Evolutionary conservation across 1,140 invertebrate species (phyloP), one percentile per base, ranked within the genome.

Genomic region (Ruditapes philippinarum): DNA sequence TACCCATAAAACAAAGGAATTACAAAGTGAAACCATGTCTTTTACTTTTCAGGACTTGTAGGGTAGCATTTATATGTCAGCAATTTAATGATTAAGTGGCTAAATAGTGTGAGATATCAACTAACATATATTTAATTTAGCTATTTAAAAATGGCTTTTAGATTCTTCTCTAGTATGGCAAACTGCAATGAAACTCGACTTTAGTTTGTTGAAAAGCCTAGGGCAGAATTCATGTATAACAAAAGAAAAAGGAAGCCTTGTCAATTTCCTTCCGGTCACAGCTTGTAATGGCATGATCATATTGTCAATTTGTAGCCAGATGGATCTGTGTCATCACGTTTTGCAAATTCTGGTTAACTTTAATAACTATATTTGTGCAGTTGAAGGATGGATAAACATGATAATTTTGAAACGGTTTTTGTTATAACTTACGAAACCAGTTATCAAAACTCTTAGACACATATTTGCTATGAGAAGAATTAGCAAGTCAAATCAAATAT

Each of bases 101-200:
- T 70, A 70, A 70, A 70, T 70, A 70, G 28, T 70, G 65, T 70
- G 65, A 70, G 36, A 70, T 70, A 70, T 70, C 65, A 70, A 70
- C 65, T 70, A 70, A 70, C 65, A 70, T 70, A 70, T 40, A 70
- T 14, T 70, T 70, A 70, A 70, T 70, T 70, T 31, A 36, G 28
- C 65, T 70, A 70, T 70, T 70, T 70, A 70, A 33, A 70, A 70
- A 70, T 70, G 65, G 65, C 65, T 70, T 70, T 70, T 70, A 70
- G 65, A 70, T 70, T 70, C 28, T 70, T 70, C 65, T 70, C 65
- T 14, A 70, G 65, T 70, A 70, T 70, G 65, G 36, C 65, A 70
- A 33, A 70, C 65, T 70, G 65, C 28, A 70, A 70, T 40, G 36
- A 70, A 70, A 70, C 65, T 40, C 65, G 33, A 70, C 65, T 70